These are phyloP conservation scores for Scelioninae gen. 2 DNA, from an alignment of 2,888 invertebrate genomes.

Conservation along the genomic window DNA sequence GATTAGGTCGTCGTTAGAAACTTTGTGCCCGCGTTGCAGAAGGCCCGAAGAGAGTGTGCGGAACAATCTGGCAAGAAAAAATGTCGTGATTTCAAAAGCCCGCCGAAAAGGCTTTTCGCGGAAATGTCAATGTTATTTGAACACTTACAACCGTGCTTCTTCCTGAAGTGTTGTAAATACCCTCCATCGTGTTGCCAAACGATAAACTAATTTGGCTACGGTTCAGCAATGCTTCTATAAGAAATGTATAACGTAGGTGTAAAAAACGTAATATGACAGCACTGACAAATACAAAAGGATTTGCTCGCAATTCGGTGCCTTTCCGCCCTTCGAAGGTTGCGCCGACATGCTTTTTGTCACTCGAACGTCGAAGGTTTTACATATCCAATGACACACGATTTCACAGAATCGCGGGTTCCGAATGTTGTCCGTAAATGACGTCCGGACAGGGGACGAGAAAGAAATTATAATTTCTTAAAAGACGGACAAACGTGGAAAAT, in stretches of 20 bases:
- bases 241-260: slow-evolving; percentile 43
- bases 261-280: slow-evolving; percentile 48
- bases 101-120: slow-evolving; percentile 6
- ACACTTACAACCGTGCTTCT: slow-evolving; percentile 33
- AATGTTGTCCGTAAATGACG: no score
- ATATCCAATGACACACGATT: slow-evolving; percentile 10
- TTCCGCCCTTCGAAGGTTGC: slow-evolving; percentile 12
- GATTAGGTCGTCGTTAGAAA: no score
- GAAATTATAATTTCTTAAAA: no score
- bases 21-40: no score
- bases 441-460: no score
- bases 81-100: not conserved
- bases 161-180: slow-evolving; percentile 46
- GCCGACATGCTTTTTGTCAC: slow-evolving; percentile 7
- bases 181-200: slow-evolving; percentile 42
- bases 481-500: no score
- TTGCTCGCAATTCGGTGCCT: slow-evolving; percentile 17
- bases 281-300: slow-evolving; percentile 39
- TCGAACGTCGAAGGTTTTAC: not conserved
- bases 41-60: no score
- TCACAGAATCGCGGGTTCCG: not conserved
- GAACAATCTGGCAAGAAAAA: not conserved
- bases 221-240: slow-evolving; percentile 51
- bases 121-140: slow-evolving; percentile 31
- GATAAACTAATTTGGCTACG: slow-evolving; percentile 55